A percentile compares a stretch with the other conserved stretches of the same genome.
phyloP scores from a whole-genome alignment of 2,797 vertebrate species.

The Acestrorhynchus altus region DNA sequence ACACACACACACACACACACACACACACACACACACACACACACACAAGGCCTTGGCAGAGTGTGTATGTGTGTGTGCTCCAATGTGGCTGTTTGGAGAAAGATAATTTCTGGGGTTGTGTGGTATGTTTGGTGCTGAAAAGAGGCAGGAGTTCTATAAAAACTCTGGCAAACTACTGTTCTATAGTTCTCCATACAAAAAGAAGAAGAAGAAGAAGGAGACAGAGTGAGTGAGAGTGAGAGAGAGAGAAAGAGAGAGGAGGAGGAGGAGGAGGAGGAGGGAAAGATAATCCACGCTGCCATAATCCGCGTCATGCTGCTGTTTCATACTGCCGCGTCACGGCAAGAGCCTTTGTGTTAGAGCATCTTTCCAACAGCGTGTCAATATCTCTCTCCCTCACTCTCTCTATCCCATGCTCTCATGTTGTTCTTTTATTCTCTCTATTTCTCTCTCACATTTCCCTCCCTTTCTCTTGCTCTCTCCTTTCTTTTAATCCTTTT shows the following conservation, averaged over 20 bases:
- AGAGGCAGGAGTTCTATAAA: constrained; percentile 49
- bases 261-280: constrained; percentile 57
- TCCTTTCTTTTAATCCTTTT: too few relatives aligned
- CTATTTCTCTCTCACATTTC: neutral
- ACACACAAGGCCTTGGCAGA: neutral
- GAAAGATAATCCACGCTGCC: constrained; percentile 76
- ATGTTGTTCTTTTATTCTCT: neutral
- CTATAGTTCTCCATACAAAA: constrained; percentile 53
- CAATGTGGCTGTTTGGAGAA: constrained; percentile 15
- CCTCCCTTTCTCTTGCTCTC: neutral
- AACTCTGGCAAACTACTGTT: constrained; percentile 54
- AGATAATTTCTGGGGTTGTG: constrained; percentile 56
- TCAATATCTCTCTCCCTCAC: constrained; percentile 43
- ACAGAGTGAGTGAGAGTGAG: constrained; percentile 31
- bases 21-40: neutral
- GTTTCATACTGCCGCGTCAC: constrained; percentile 62
- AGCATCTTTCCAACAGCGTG: constrained; percentile 48
- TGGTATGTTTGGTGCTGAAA: constrained; percentile 47
- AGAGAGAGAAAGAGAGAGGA: constrained; percentile 28
- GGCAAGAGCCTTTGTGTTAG: constrained; percentile 49
- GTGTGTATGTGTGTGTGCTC: constrained; percentile 8
- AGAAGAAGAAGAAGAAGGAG: constrained; percentile 21
- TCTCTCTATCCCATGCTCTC: constrained; percentile 22
- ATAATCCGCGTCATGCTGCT: constrained; percentile 70
- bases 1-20: constrained; percentile 1